Conservation (phyloP, 2,797 vertebrate genomes). For the Eulemur coronatus region DNA sequence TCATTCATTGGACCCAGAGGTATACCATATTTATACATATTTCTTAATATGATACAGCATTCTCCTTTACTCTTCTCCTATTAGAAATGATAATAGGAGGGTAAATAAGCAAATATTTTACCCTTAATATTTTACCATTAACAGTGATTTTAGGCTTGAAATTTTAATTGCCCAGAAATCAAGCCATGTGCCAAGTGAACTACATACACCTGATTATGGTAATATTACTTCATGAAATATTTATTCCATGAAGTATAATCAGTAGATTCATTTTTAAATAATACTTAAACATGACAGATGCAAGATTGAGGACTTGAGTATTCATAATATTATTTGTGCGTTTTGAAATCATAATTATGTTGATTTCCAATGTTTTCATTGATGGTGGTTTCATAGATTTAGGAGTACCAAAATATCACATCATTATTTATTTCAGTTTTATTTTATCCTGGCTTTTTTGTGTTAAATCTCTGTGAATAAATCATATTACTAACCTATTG, state of each 20-base stretch:
- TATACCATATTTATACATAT: neutral
- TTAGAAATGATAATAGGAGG: neutral
- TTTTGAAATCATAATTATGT: conserved; percentile 24
- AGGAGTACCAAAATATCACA: neutral
- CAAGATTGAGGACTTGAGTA: neutral
- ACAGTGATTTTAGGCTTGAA: neutral
- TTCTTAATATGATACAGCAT: neutral
- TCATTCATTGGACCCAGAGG: neutral
- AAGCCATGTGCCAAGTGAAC: neutral
- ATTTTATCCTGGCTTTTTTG: neutral
- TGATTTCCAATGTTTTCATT: neutral
- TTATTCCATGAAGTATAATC: neutral
- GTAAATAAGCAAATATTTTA: neutral
- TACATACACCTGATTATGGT: neutral
- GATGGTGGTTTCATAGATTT: neutral
- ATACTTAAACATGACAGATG: neutral
- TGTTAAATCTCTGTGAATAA: conserved; percentile 8
- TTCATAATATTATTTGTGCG: neutral
- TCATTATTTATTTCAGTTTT: conserved; percentile 41
- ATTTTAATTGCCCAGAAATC: neutral
- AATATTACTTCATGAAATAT: neutral
- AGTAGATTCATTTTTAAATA: neutral
- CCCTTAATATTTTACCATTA: neutral
- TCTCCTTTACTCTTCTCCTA: neutral
- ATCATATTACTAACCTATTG: neutral